A percentile compares a stretch with the other conserved stretches of the same genome.
These are phyloP conservation scores for Liposcelis brunnea DNA, from an alignment of 2,888 invertebrate species.

Conservation along the genomic window DNA sequence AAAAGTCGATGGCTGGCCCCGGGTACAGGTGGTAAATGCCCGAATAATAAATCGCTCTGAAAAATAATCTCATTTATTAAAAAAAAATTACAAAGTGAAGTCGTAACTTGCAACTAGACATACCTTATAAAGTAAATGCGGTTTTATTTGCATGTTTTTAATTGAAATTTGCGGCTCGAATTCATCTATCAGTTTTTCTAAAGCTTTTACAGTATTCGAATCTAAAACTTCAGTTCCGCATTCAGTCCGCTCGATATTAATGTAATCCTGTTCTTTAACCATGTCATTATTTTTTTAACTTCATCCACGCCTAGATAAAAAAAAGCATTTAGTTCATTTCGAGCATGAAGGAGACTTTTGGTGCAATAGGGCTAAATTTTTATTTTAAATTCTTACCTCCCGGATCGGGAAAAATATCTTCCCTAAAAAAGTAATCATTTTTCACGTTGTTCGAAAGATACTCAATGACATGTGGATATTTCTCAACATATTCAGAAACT, in stretches of 20 bases:
- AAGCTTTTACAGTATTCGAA: slow-evolving; percentile 37
- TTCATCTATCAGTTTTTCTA: slow-evolving; percentile 33
- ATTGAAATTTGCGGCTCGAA: slow-evolving; percentile 18
- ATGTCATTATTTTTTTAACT: slow-evolving; percentile 33
- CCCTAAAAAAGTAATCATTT: neutral
- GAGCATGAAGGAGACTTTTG: too few relatives aligned
- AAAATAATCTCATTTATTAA: slow-evolving; percentile 16
- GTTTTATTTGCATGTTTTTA: slow-evolving; percentile 59
- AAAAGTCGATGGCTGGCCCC: slow-evolving; percentile 47
- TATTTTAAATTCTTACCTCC: neutral
- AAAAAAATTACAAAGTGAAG: slow-evolving; percentile 2
- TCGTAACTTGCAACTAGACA: slow-evolving; percentile 13
- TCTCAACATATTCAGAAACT: slow-evolving; percentile 47
- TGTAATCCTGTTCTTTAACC: slow-evolving; percentile 52
- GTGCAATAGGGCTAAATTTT: too few relatives aligned
- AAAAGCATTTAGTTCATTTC: neutral
- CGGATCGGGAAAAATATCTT: neutral
- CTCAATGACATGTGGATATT: slow-evolving; percentile 36
- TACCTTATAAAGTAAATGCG: slow-evolving; percentile 56
- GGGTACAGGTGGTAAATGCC: slow-evolving; percentile 45
- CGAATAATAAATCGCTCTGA: slow-evolving; percentile 34
- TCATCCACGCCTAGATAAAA: slow-evolving; percentile 27
- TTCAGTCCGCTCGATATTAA: slow-evolving; percentile 38
- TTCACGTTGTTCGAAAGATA: neutral
- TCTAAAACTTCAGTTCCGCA: slow-evolving; percentile 59